Evolutionary conservation across 2,797 vertebrate genomes (phyloP).

Genomic region (Oryzias sinensis): DNA sequence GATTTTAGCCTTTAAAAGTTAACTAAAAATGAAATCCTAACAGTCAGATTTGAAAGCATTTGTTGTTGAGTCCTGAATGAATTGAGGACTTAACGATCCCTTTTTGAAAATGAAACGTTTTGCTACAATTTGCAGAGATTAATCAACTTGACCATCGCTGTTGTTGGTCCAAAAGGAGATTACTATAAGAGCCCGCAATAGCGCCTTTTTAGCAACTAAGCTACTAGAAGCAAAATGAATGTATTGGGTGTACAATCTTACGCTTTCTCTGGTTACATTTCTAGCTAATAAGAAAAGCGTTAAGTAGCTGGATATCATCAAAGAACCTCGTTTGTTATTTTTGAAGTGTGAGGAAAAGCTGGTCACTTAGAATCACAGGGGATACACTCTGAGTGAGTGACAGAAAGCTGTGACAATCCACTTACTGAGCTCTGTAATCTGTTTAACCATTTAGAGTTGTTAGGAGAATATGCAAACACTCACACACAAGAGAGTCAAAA

Average conservation of each 20-base stretch:
- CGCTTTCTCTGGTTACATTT: neutral
- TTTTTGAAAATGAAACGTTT: no score
- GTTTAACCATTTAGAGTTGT: constrained; percentile 95
- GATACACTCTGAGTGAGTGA: constrained; percentile 88
- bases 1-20: no score
- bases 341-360: constrained; percentile 49
- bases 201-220: no score
- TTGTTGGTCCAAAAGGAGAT: no score
- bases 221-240: neutral
- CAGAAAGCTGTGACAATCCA: constrained; percentile 98
- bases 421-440: constrained; percentile 99
- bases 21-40: no score
- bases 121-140: no score
- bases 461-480: constrained; percentile 77
- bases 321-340: constrained; percentile 2
- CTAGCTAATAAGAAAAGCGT: neutral
- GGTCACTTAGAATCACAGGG: constrained; percentile 88
- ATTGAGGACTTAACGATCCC: no score
- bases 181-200: no score
- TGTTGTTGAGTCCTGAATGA: no score
- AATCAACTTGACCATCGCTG: no score
- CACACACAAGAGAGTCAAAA: constrained; percentile 35
- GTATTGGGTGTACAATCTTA: neutral
- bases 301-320: neutral
- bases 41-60: no score